Conservation (phyloP, 2,888 invertebrate genomes). For the Caenorhabditis sp. region DNA sequence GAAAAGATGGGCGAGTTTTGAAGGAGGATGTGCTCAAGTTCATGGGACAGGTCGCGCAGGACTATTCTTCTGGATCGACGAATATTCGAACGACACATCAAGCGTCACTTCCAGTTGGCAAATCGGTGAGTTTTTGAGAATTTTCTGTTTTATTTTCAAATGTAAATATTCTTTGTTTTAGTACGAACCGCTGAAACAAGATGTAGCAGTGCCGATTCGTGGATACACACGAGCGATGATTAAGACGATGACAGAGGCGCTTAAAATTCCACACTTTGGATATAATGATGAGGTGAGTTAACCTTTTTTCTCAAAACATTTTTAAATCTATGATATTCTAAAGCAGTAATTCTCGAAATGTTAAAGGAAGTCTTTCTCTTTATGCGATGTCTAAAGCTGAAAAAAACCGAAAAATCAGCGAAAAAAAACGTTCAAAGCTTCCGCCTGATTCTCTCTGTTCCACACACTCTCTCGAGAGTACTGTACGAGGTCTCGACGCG, state of each 20-base stretch:
- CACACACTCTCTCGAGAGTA: too few species aligned
- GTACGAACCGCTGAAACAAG: slow-evolving; percentile 54
- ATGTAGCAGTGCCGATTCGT: slow-evolving; percentile 66
- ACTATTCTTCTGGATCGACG: slow-evolving; percentile 40
- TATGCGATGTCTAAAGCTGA: too few species aligned
- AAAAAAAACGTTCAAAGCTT: too few species aligned
- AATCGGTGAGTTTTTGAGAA: slow-evolving; percentile 4
- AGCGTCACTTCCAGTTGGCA: slow-evolving; percentile 9
- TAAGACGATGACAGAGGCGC: slow-evolving; percentile 85
- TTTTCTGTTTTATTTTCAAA: slow-evolving; percentile 10
- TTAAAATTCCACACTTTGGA: slow-evolving; percentile 80
- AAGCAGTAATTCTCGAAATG: too few species aligned
- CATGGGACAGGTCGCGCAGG: slow-evolving; percentile 50
- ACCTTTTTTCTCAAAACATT: slow-evolving; percentile 1
- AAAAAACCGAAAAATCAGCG: too few species aligned
- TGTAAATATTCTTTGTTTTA: slow-evolving; percentile 12
- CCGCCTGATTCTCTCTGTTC: too few species aligned
- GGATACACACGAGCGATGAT: slow-evolving; percentile 85
- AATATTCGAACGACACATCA: slow-evolving; percentile 52
- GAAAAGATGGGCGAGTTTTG: slow-evolving; percentile 87
- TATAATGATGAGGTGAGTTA: slow-evolving; percentile 88
- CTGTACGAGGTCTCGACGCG: too few species aligned
- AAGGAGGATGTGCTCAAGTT: slow-evolving; percentile 87
- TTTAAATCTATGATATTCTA: neutral
- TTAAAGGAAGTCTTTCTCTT: too few species aligned